Evolutionary conservation across 2,797 vertebrate genomes (phyloP), one percentile per base, ranked within the genome.

Genomic region (Cyprinella venusta): DNA sequence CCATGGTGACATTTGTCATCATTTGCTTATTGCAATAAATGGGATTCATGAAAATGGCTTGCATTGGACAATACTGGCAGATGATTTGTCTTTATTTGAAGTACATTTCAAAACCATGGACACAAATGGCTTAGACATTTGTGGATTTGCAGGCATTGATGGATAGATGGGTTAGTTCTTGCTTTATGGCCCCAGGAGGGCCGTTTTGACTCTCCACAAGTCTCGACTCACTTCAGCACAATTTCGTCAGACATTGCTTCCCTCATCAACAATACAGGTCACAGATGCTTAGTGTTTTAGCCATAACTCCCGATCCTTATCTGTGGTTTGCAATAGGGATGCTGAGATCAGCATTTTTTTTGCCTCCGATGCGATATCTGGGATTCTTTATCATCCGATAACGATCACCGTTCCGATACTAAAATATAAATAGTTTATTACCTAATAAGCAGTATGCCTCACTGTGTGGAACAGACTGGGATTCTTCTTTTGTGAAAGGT

Each of bases 61-160:
- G 84, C 84, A 91, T 92, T 89, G 89, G 88, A 93, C 91, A 91
- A 33, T 67, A 56, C 56, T 9, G 86, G 88, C 90, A 87, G 86
- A 84, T 80, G 87, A 90, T 93, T 90, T 84, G 86, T 93, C 91
- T 91, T 91, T 38, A 91, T 91, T 89, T 89, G 36, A 85, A 85
- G 85, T 71, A 52, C 63, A 86, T 85, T 81, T 67, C 70, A 56
- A 85, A 59, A 80, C 59, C 42, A 81, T 9, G 80, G 82, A 82
- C 68, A 64, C 80, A 84, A 85, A 86, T 24, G 16, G 36, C 76
- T 82, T 72, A 77, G 78, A 33, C 81, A 10, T 65, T 65, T 52
- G 70, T 88, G 87, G 68, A 52, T 67, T 65, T 81, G 71, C 45
- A 7, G 24, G 21, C 70, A 74, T 59, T 87, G 88, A 91, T 91